phyloP scores from a whole-genome alignment of 2,113 vertebrate genomes.

The Propithecus coquereli region DNA sequence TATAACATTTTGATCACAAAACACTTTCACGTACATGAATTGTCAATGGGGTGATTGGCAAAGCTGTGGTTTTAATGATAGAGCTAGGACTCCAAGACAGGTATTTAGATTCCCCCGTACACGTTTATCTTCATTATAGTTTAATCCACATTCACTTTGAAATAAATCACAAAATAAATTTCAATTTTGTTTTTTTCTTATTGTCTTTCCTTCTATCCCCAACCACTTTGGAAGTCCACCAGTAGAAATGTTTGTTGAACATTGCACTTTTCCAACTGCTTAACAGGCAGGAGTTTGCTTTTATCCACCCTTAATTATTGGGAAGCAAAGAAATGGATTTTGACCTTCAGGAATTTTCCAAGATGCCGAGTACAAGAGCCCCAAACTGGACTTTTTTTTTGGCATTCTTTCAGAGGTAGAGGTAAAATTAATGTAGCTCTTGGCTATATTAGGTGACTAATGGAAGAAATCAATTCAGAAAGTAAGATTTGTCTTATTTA shows the following conservation, averaged over 20 bases:
- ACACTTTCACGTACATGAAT: neutral
- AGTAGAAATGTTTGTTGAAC: accelerated
- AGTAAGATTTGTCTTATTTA: neutral
- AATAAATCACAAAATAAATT: neutral
- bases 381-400: neutral
- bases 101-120: neutral
- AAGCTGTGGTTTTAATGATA: neutral
- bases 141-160: neutral
- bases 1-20: neutral
- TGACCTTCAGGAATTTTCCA: conserved; percentile 12
- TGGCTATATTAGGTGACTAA: neutral
- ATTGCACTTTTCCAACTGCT: neutral
- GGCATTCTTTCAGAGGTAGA: neutral
- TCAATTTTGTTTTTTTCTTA: neutral
- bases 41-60: accelerated
- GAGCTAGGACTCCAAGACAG: neutral
- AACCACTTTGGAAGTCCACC: neutral
- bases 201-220: neutral
- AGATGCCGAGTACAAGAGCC: neutral
- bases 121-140: neutral
- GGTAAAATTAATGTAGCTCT: neutral
- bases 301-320: neutral
- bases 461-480: conserved; percentile 35
- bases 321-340: neutral
- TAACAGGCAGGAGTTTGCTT: neutral